Evolutionary conservation across 2,888 invertebrate genomes (phyloP), one percentile per base, ranked within the genome.

Genomic region (Hymenopus coronatus): DNA sequence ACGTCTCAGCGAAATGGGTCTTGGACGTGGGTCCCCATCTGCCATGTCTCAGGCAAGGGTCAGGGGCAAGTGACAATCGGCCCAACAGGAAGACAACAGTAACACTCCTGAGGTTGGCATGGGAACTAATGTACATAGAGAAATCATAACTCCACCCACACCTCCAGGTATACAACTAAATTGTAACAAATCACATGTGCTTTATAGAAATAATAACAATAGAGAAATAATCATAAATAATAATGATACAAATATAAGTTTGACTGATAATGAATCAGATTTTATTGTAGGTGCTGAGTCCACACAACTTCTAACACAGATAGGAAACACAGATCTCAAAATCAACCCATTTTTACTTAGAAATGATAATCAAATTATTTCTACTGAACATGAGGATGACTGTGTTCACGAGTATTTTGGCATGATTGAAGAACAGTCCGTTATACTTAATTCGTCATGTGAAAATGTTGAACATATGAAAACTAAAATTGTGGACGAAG

Each of bases 1-100:
- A 85, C 91, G 93, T 25, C 90, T 91, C 40, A 90, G 89, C 82
- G 82, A 70, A 30, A 84, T 88, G 84, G 88, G 84, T 83, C 28
- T 46, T n/a, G 28, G 83, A 4, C 83, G 25, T 27, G 83, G 83
- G 4, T 33, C 30, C 20, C 54, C 28, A 14, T 20, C 82, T 27
- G 82, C 82, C 15, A 33, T n/a, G 28, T 27, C 40, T 14, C 82
- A 87, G n/a, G 27, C 81, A 33, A 87, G 82, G 87, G 28, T 87
- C 82, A 87, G 87, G 40, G 82, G 81, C 54, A 87, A 87, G 82
- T 87, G 87, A 87, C 87, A 82, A 8, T 87, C 82, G 82, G 87
- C 87, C 82, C 27, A 33, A 25, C 82, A 70, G 82, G 40, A 70
- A 70, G 54, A 14, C 20, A 70, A 70, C 54, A 25, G 20, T 70